Conservation (phyloP, 2,888 invertebrate genomes). For the Stratiomys singularior region DNA sequence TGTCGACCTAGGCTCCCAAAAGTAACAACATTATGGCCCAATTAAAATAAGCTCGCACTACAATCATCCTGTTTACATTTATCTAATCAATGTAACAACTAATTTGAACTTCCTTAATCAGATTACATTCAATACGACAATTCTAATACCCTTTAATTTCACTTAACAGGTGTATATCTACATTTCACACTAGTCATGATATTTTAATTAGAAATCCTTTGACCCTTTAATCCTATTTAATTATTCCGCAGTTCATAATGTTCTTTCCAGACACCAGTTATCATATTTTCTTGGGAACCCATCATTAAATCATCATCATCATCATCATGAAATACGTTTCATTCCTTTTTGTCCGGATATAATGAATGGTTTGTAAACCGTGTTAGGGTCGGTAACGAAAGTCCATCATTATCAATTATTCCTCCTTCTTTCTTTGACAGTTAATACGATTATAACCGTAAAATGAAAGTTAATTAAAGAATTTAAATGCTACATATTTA, state of each 20-base stretch:
- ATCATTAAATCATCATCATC: background rate
- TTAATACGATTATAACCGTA: background rate
- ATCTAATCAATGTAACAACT: no score
- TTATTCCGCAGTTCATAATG: background rate
- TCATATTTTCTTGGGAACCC: background rate
- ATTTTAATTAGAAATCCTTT: background rate
- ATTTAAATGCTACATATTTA: conserved; percentile 3
- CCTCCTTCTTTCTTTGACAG: background rate
- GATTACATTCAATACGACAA: no score
- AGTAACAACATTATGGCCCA: no score
- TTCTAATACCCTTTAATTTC: no score
- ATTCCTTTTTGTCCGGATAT: background rate
- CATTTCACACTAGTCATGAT: no score
- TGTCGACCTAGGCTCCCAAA: no score
- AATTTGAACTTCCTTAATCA: no score
- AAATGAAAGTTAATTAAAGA: conserved; percentile 22
- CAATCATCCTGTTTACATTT: no score
- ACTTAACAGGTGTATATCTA: no score
- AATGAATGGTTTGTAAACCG: background rate
- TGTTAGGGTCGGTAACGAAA: background rate
- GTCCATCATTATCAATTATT: background rate
- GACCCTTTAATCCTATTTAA: background rate
- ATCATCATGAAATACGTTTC: no score
- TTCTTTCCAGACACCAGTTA: background rate
- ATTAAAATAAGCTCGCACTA: no score